Percentiles rank a stretch among this genome's conserved stretches.
Evolutionary conservation across 2,888 invertebrate genomes (phyloP).

Genomic region (Molorchus minor): DNA sequence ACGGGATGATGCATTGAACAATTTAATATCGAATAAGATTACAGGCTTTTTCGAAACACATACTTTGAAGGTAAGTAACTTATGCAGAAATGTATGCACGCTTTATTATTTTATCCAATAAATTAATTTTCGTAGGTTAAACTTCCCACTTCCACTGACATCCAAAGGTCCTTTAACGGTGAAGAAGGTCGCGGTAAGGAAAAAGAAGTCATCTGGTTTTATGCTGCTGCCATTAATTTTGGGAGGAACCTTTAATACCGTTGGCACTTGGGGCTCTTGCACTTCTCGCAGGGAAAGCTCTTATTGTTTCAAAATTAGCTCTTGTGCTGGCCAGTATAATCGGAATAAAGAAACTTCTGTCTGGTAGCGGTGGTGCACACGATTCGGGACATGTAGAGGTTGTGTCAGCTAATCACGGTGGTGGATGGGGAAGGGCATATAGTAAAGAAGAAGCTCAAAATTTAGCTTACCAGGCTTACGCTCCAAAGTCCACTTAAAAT

Average conservation of each 20-base stretch:
- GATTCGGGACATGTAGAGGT: constrained; percentile 75
- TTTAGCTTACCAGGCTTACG: constrained; percentile 68
- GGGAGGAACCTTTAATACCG: constrained; percentile 82
- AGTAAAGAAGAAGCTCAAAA: constrained; percentile 64
- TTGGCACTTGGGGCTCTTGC: constrained; percentile 84
- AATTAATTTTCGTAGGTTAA: constrained; percentile 68
- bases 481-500: constrained; percentile 51
- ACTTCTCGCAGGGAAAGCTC: constrained; percentile 83
- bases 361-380: constrained; percentile 67
- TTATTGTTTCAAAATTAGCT: constrained; percentile 85
- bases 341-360: constrained; percentile 83
- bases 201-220: constrained; percentile 76
- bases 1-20: constrained; percentile 75
- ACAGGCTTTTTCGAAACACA: constrained; percentile 80
- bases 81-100: no score
- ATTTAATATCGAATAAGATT: constrained; percentile 78
- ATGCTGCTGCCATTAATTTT: constrained; percentile 82
- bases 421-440: constrained; percentile 78
- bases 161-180: constrained; percentile 70
- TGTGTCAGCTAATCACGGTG: constrained; percentile 70
- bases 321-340: constrained; percentile 84
- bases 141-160: constrained; percentile 74
- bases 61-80: constrained; percentile 73
- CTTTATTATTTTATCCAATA: no score
- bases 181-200: constrained; percentile 73